These are phyloP conservation scores for Agapornis roseicollis DNA, from an alignment of 2,113 vertebrate species.

Conservation along the genomic window DNA sequence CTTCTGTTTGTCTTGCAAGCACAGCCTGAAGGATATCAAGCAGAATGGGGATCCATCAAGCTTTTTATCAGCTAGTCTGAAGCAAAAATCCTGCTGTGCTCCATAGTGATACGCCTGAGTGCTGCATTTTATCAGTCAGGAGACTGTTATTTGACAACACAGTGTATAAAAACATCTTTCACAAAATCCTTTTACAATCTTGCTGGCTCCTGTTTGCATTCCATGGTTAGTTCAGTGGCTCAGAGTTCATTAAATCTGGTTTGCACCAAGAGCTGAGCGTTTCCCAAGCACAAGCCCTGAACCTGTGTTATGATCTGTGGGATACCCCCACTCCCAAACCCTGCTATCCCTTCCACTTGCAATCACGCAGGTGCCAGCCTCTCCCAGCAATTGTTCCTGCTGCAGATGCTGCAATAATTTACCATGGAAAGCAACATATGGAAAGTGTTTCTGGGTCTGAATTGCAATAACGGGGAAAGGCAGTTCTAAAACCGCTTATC, in stretches of 20 bases:
- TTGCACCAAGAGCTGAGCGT: neutral
- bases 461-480: neutral
- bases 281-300: neutral
- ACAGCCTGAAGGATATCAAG: conserved; percentile 22
- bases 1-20: conserved; percentile 52
- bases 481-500: neutral
- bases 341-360: neutral
- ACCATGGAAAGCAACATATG: neutral
- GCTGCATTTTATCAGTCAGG: conserved; percentile 34
- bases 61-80: conserved; percentile 36
- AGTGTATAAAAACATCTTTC: neutral
- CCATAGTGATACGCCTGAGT: neutral
- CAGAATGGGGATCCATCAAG: neutral
- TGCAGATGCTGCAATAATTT: conserved; percentile 21
- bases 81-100: conserved; percentile 29
- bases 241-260: neutral
- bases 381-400: neutral
- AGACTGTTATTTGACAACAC: conserved; percentile 6
- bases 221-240: neutral
- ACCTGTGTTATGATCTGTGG: neutral
- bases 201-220: neutral
- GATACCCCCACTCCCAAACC: neutral
- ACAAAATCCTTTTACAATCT: neutral
- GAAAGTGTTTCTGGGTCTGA: neutral
- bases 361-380: neutral